Evolutionary conservation across 1,140 invertebrate genomes (phyloP).

Genomic region (Ceratoteleas bidentatus): DNA sequence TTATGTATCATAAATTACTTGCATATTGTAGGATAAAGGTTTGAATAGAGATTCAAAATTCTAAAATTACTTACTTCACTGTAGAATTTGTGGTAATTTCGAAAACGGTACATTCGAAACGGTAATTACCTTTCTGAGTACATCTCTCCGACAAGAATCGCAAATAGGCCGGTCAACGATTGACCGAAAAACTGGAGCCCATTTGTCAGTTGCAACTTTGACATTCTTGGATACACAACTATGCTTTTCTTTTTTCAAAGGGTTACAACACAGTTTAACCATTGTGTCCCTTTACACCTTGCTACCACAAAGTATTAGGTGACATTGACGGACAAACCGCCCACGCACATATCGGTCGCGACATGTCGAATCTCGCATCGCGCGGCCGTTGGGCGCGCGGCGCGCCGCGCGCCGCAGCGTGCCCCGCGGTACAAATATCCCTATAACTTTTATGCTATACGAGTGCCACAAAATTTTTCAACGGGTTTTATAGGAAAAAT

Average conservation of each 20-base stretch:
- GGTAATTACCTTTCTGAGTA: no score
- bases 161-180: constrained; percentile 2
- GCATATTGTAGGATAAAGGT: no score
- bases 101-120: no score
- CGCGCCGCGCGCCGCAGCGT: no score
- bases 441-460: no score
- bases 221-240: background rate
- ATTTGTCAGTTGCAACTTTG: background rate
- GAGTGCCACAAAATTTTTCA: no score
- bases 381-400: background rate
- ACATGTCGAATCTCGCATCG: constrained; percentile 2
- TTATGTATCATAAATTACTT: no score
- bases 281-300: background rate
- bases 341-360: background rate
- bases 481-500: no score
- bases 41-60: no score
- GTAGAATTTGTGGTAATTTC: constrained; percentile 9
- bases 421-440: no score
- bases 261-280: background rate
- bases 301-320: background rate
- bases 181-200: background rate
- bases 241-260: background rate
- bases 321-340: background rate
- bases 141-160: constrained; percentile 1
- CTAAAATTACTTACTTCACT: constrained; percentile 5